Evolutionary conservation across 2,888 invertebrate genomes (phyloP).

Genomic region (Lasioglossum marginatum): DNA sequence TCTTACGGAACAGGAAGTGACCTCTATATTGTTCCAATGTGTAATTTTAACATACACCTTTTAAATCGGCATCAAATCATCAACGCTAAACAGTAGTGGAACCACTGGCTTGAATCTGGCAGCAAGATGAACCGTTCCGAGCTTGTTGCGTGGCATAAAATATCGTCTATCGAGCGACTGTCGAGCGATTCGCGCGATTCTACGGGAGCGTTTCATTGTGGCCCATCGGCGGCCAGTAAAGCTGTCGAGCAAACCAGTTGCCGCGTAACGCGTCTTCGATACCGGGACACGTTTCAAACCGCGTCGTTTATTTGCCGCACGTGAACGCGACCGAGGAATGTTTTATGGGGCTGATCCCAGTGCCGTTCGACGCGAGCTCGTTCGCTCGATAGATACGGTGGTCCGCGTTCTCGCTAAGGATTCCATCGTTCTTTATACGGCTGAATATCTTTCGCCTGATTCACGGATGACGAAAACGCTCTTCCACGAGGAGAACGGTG

Average conservation of each 20-base stretch:
- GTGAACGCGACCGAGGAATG: constrained; percentile 26
- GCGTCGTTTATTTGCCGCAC: constrained; percentile 22
- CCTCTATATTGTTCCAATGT: no score
- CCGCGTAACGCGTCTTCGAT: constrained; percentile 26
- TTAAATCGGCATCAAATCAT: background rate
- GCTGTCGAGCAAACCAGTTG: constrained; percentile 25
- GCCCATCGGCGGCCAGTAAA: constrained; percentile 1
- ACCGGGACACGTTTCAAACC: constrained; percentile 25
- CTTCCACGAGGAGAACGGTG: constrained; percentile 15
- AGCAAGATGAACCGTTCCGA: background rate
- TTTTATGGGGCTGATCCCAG: constrained; percentile 21
- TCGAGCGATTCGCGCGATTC: constrained; percentile 6
- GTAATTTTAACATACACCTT: no score
- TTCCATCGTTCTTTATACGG: constrained; percentile 42
- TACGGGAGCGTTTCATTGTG: constrained; percentile 1
- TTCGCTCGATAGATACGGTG: constrained; percentile 23
- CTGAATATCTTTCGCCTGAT: constrained; percentile 32
- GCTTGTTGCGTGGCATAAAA: background rate
- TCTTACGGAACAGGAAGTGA: no score
- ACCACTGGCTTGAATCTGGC: background rate
- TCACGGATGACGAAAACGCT: constrained; percentile 34
- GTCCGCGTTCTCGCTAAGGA: background rate
- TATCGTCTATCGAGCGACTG: constrained; percentile 15
- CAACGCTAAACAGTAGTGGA: background rate
- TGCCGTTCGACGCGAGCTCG: constrained; percentile 21